Evolutionary conservation across 2,888 invertebrate genomes (phyloP).

Genomic region (Drosophila anomalata): DNA sequence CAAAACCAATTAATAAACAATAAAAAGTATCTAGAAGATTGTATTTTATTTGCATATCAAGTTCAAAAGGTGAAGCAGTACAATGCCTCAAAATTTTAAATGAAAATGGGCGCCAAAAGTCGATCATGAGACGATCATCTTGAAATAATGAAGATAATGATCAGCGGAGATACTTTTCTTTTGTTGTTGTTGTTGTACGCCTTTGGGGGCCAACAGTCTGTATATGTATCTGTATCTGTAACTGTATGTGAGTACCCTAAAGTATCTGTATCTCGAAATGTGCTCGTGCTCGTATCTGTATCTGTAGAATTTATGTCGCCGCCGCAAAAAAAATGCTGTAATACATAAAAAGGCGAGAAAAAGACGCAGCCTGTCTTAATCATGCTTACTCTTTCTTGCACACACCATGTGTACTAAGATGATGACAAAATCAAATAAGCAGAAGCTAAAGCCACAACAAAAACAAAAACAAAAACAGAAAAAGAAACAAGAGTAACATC

Average conservation of each 20-base stretch:
- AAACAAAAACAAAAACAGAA: constrained; percentile 41
- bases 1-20: constrained; percentile 9
- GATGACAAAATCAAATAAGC: constrained; percentile 58
- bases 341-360: constrained; percentile 43
- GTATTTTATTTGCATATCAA: constrained; percentile 5
- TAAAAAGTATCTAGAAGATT: constrained; percentile 9
- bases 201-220: constrained; percentile 64
- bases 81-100: constrained; percentile 9
- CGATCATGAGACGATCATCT: constrained; percentile 27
- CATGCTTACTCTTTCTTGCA: constrained; percentile 20
- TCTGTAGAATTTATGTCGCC: constrained; percentile 66
- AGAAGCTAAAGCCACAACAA: constrained; percentile 46
- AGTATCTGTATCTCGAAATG: constrained; percentile 16
- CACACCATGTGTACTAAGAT: constrained; percentile 38
- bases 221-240: constrained; percentile 26
- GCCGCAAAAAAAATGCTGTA: constrained; percentile 52
- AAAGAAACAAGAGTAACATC: constrained; percentile 34
- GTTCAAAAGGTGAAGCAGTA: constrained; percentile 16
- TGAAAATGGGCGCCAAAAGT: constrained; percentile 31
- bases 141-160: constrained; percentile 32
- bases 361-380: constrained; percentile 21
- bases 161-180: constrained; percentile 23
- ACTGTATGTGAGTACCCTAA: not conserved
- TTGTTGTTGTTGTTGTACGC: constrained; percentile 32
- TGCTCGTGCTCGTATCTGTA: constrained; percentile 17